phyloP scores from a whole-genome alignment of 2,888 invertebrate genomes.

The Dryobota labecula region DNA sequence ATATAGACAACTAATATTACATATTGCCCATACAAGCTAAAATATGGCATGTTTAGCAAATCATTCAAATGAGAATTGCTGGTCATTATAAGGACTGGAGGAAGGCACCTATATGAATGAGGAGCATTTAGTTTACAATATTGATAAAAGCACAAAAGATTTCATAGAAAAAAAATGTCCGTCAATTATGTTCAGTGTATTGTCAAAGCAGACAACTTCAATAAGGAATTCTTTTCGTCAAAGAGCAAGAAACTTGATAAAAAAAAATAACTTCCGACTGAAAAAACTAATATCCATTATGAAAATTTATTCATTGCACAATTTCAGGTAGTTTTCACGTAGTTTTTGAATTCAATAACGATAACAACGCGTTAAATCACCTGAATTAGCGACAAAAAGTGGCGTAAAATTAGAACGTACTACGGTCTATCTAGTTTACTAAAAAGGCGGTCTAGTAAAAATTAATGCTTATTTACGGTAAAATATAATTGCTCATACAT shows the following conservation, averaged over 20 bases:
- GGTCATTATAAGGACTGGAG: conserved; percentile 19
- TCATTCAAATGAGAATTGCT: conserved; percentile 47
- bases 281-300: background rate
- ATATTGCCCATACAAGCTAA: conserved; percentile 53
- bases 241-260: conserved; percentile 1
- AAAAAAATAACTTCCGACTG: conserved; percentile 2
- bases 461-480: conserved; percentile 60
- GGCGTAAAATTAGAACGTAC: conserved; percentile 46
- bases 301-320: conserved; percentile 5
- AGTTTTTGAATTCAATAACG: conserved; percentile 12
- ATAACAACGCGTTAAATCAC: conserved; percentile 29
- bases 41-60: conserved; percentile 41
- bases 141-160: conserved; percentile 14
- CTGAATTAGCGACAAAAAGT: conserved; percentile 47
- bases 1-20: conserved; percentile 34
- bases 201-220: conserved; percentile 7
- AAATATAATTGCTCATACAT: conserved; percentile 66
- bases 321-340: conserved; percentile 9
- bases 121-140: conserved; percentile 20
- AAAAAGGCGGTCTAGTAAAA: conserved; percentile 48
- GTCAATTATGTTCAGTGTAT: conserved; percentile 19
- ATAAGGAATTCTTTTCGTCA: background rate
- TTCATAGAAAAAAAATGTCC: background rate
- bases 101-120: conserved; percentile 11
- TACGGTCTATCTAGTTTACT: conserved; percentile 46